Conservation (phyloP, 2,888 invertebrate species). For the Cataglyphis altisquamis region DNA sequence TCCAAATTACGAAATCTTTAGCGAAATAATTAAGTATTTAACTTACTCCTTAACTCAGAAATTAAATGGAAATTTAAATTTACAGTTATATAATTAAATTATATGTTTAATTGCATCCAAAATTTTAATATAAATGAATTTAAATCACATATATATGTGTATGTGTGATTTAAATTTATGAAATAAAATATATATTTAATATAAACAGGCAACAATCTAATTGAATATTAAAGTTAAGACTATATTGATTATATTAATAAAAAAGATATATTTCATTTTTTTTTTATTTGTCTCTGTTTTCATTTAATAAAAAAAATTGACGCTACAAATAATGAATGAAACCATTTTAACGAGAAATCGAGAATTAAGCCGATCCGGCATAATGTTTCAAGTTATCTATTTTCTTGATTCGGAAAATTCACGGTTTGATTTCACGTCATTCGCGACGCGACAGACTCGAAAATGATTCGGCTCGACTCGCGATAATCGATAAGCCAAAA, state of each 20-base stretch:
- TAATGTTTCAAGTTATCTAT: not conserved
- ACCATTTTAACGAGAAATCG: not conserved
- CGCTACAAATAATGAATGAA: not conserved
- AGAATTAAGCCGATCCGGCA: conserved; percentile 60
- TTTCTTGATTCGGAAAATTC: conserved; percentile 60
- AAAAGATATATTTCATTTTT: not conserved
- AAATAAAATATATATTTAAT: not conserved
- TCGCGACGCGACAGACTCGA: conserved; percentile 26
- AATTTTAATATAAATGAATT: not conserved
- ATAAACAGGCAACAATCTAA: not conserved
- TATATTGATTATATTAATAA: not conserved
- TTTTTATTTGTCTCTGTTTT: not conserved
- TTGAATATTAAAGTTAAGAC: not conserved
- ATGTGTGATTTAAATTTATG: no score
- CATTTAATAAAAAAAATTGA: not conserved
- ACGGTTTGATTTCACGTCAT: conserved; percentile 62
- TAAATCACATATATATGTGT: not conserved
- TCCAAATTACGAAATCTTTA: not conserved
- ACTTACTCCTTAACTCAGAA: not conserved
- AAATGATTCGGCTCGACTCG: conserved; percentile 27
- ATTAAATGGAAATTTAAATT: not conserved
- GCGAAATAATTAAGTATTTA: not conserved
- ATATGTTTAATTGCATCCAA: not conserved
- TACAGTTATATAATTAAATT: not conserved
- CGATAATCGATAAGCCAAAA: conserved; percentile 36